Percentiles rank a stretch among this genome's conserved stretches.
phyloP scores from a whole-genome alignment of 2,113 vertebrate genomes.

The Rhinopomastus cyanomelas region DNA sequence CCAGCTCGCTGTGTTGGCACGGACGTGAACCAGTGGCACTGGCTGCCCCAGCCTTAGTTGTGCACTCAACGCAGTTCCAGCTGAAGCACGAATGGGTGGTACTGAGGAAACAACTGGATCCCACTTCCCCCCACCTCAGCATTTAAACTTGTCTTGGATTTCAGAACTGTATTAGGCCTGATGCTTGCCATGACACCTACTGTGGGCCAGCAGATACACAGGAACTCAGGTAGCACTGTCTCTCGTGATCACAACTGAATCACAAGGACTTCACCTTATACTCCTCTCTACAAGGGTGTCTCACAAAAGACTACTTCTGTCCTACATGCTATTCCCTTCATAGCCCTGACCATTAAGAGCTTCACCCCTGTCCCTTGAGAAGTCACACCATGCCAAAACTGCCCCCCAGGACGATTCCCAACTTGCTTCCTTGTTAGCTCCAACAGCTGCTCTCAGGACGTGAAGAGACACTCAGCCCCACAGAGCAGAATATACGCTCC shows the following conservation, averaged over 20 bases:
- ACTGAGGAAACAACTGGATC: background rate
- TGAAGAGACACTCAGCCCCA: background rate
- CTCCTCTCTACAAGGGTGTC: background rate
- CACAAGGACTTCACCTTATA: background rate
- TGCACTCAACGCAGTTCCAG: background rate
- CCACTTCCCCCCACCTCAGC: background rate
- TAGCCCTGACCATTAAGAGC: background rate
- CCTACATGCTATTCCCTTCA: rapidly evolving
- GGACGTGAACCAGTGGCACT: background rate
- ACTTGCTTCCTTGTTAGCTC: background rate
- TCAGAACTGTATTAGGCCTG: background rate
- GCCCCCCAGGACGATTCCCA: background rate
- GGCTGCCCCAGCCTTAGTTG: background rate
- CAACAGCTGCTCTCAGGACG: background rate
- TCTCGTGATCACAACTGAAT: background rate
- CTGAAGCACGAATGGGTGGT: background rate
- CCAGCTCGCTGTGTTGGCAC: background rate
- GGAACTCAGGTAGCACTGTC: background rate
- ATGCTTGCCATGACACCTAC: background rate
- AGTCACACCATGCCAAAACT: background rate
- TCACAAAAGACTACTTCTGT: background rate
- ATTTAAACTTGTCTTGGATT: background rate
- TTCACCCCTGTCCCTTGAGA: background rate
- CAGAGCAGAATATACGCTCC: background rate
- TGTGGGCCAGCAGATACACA: background rate